Evolutionary conservation across 2,797 vertebrate species (phyloP).

Genomic region (Megalops cyprinoides): DNA sequence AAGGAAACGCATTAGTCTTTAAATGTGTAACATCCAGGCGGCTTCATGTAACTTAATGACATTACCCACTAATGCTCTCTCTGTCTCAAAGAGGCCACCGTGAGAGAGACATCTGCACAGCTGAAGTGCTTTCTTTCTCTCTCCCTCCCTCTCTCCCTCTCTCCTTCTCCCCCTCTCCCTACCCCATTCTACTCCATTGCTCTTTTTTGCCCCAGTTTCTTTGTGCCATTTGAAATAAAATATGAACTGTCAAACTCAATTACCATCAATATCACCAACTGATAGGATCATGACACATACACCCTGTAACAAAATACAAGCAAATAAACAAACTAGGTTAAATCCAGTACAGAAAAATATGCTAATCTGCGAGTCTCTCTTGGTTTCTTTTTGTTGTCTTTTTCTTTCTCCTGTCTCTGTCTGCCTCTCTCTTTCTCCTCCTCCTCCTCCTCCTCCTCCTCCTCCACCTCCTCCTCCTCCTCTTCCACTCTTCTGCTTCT

Average conservation of each 20-base stretch:
- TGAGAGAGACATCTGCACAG: not conserved
- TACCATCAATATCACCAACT: not conserved
- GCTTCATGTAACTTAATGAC: slow-evolving; percentile 49
- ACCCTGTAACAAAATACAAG: not conserved
- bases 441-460: not conserved
- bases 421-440: slow-evolving; percentile 11
- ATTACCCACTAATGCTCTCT: slow-evolving; percentile 58
- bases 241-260: too few relatives aligned
- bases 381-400: slow-evolving; percentile 16
- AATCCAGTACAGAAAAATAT: too few relatives aligned
- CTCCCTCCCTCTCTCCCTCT: slow-evolving; percentile 29
- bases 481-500: not conserved
- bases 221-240: too few relatives aligned
- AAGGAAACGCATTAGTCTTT: slow-evolving; percentile 73
- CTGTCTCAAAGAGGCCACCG: slow-evolving; percentile 46
- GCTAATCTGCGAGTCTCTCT: too few relatives aligned
- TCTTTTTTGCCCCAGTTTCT: too few relatives aligned
- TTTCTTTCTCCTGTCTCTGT: slow-evolving; percentile 29
- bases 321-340: too few relatives aligned
- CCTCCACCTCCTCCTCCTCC: not conserved
- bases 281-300: not conserved
- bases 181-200: too few relatives aligned
- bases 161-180: slow-evolving; percentile 6
- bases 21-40: slow-evolving; percentile 38
- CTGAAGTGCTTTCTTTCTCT: not conserved